Conservation (phyloP, 2,797 vertebrate genomes). For the Cichlasoma orientale region DNA sequence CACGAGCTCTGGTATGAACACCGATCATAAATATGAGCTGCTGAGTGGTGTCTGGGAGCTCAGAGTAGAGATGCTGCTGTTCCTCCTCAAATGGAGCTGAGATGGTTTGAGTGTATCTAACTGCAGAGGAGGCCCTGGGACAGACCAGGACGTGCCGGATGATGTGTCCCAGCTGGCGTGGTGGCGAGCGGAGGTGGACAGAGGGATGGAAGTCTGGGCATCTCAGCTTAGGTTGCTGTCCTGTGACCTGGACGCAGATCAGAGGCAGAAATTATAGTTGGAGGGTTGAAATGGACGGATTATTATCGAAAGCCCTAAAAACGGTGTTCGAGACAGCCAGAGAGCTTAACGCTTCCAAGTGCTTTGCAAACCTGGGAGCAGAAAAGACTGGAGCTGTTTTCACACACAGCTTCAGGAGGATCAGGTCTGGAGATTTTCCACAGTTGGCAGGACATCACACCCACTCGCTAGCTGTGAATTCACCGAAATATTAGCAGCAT, state of each 20-base stretch:
- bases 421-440: not conserved
- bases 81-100: too few relatives aligned
- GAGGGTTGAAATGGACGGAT: not conserved
- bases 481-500: not conserved
- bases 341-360: accelerated
- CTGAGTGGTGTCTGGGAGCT: not conserved
- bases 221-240: not conserved
- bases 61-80: not conserved
- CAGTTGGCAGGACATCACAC: not conserved
- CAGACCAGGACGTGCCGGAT: too few relatives aligned
- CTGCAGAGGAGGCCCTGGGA: too few relatives aligned
- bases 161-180: too few relatives aligned
- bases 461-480: not conserved
- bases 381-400: not conserved
- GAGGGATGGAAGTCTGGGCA: not conserved
- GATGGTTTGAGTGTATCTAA: not conserved
- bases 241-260: not conserved
- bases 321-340: not conserved
- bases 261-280: not conserved
- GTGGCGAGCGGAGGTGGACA: not conserved
- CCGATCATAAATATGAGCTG: too few relatives aligned
- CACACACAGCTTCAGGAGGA: not conserved
- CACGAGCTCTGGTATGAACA: not conserved
- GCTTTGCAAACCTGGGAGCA: not conserved
- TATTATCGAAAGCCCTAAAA: not conserved